Base-by-base conservation (phyloP, 2,113 vertebrate species). In the Argyrosomus japonicus region DNA sequence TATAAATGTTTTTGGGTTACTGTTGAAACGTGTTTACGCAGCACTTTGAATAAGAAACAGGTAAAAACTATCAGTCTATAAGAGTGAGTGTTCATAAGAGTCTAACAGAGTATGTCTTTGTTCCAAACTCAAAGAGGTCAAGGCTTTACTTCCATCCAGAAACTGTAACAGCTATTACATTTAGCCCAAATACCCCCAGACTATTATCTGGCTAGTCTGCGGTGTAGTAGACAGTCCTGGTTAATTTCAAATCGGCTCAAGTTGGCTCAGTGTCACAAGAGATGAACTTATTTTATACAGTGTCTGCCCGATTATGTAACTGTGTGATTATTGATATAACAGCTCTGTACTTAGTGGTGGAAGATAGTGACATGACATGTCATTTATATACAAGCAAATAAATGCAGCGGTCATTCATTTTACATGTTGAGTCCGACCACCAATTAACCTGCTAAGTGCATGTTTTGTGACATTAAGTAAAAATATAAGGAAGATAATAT, bases 81-180 rank as follows among this genome's bases (percentile, higher is more conserved):
- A 53, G 68, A 54, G 17, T 40, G 5, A 25, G 47, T 61, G 68
- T 75, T 45, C 53, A 75, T 61, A 60, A 15, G 74, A 47, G 47
- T 67, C 2, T 58, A 48, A 65, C 9, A 60, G 6, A 58, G n/a
- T 27, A 48, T 48, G 21, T 17, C 15, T 29, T 25, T 43, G 23
- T n/a, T 65, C 14, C 53, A 62, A 70, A 53, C 32, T 53, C 25
- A 57, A 43, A 79, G 8, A 71, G 15, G 11, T 7, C 11, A 47
- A 56, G 21, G 17, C 29, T 36, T 56, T 70, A 15, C 13, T 76
- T 54, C 21, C 32, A 27, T 76, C 4, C 6, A 57, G 29, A 61
- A 61, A 61, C 3, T 51, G 1, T 68, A 23, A 23, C n/a, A 47
- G 32, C 23, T 29, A 9, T 23, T 29, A 29, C 6, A 56, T 19